These are phyloP conservation scores for Rhipidura dahli DNA, from an alignment of 2,113 vertebrate species.

Conservation along the genomic window DNA sequence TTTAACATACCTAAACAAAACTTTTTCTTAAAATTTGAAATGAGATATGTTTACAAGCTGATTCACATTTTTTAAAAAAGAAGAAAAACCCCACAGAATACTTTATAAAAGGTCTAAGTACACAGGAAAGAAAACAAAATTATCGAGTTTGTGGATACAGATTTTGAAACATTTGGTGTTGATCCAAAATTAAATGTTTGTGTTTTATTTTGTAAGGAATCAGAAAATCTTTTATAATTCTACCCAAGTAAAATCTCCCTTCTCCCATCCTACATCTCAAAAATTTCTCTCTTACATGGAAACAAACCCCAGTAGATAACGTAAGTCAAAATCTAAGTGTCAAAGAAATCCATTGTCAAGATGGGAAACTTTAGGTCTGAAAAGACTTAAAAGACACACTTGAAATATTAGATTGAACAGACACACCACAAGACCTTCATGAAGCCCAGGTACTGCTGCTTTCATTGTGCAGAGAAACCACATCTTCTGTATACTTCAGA, in stretches of 20 bases:
- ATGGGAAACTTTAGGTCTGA: not conserved
- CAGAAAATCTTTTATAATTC: not conserved
- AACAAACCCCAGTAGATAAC: not conserved
- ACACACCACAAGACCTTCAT: not conserved
- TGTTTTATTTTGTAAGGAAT: not conserved
- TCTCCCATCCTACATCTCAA: not conserved
- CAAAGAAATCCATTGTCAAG: not conserved
- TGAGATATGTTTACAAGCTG: fast-evolving
- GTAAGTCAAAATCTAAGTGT: not conserved
- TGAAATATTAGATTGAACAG: not conserved
- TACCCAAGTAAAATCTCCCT: not conserved
- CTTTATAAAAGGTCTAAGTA: not conserved
- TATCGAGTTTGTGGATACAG: not conserved
- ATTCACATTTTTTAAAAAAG: not conserved
- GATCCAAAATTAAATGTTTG: not conserved
- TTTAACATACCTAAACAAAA: not conserved
- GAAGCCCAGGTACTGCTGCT: not conserved
- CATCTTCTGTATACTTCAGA: not conserved
- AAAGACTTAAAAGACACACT: not conserved
- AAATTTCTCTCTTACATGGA: not conserved
- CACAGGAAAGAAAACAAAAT: not conserved
- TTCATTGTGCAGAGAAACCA: not conserved
- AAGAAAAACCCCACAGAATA: not conserved
- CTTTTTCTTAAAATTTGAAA: not conserved
- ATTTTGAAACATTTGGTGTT: not conserved